phyloP scores from a whole-genome alignment of 2,113 vertebrate species.

The Brachyhypopomus gauderio region DNA sequence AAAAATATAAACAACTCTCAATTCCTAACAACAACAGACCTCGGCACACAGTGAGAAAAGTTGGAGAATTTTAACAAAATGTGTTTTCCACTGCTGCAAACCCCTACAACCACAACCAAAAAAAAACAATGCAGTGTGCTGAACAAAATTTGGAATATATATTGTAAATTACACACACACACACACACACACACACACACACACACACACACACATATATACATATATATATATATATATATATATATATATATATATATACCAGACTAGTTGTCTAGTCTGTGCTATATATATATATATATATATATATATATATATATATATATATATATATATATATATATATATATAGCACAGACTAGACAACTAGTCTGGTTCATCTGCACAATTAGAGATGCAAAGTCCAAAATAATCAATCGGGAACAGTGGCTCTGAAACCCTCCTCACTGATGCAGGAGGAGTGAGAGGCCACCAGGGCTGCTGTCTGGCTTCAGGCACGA shows the following conservation, averaged over 20 bases:
- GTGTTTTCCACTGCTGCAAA: neutral
- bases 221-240: neutral
- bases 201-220: no score
- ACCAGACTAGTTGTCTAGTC: neutral
- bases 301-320: neutral
- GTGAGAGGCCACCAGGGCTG: constrained; percentile 16
- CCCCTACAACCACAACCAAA: neutral
- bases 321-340: neutral
- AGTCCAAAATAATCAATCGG: constrained; percentile 51
- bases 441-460: constrained; percentile 35
- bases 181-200: no score
- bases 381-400: constrained; percentile 36
- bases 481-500: constrained; percentile 36
- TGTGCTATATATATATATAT: no score
- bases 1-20: constrained; percentile 15
- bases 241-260: neutral
- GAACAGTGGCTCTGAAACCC: constrained; percentile 35
- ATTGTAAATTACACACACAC: no score
- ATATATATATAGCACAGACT: neutral
- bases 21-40: constrained; percentile 10
- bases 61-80: constrained; percentile 10
- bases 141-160: neutral
- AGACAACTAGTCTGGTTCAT: neutral
- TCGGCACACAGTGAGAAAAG: constrained; percentile 6
- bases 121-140: neutral